phyloP scores from a whole-genome alignment of 1,140 invertebrate species.

The Drosophila varians region DNA sequence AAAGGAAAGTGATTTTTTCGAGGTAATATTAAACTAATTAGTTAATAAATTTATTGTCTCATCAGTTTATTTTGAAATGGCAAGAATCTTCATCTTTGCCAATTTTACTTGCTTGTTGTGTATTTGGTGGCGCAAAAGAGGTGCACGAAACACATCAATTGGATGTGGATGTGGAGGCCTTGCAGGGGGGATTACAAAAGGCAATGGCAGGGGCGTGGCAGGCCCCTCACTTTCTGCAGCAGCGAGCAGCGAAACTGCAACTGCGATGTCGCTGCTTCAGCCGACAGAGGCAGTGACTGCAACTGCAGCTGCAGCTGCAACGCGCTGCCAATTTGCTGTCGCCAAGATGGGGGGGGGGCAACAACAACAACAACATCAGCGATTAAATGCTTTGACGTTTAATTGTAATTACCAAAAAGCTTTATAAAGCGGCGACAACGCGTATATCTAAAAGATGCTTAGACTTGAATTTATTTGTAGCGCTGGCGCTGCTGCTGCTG shows the following conservation, averaged over 20 bases:
- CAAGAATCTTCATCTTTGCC: slow-evolving; percentile 4
- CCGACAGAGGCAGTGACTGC: slow-evolving; percentile 12
- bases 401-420: slow-evolving; percentile 76
- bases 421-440: slow-evolving; percentile 27
- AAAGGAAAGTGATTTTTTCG: too few species aligned
- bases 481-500: slow-evolving; percentile 36
- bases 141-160: slow-evolving; percentile 44
- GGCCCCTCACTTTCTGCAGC: slow-evolving; percentile 54
- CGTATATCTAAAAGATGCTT: slow-evolving; percentile 70
- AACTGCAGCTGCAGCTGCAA: slow-evolving; percentile 44
- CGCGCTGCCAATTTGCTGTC: slow-evolving; percentile 68
- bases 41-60: background rate
- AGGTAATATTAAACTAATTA: background rate
- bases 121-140: slow-evolving; percentile 34
- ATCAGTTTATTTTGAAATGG: background rate
- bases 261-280: background rate
- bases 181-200: slow-evolving; percentile 3
- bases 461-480: slow-evolving; percentile 73
- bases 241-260: slow-evolving; percentile 48
- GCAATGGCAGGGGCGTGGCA: background rate
- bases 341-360: slow-evolving; percentile 12
- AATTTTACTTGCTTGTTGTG: slow-evolving; percentile 25
- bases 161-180: background rate
- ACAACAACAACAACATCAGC: slow-evolving; percentile 35
- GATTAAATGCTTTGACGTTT: slow-evolving; percentile 78